Evolutionary conservation across 2,888 invertebrate genomes (phyloP).

Genomic region (Schrankia costaestrigalis): DNA sequence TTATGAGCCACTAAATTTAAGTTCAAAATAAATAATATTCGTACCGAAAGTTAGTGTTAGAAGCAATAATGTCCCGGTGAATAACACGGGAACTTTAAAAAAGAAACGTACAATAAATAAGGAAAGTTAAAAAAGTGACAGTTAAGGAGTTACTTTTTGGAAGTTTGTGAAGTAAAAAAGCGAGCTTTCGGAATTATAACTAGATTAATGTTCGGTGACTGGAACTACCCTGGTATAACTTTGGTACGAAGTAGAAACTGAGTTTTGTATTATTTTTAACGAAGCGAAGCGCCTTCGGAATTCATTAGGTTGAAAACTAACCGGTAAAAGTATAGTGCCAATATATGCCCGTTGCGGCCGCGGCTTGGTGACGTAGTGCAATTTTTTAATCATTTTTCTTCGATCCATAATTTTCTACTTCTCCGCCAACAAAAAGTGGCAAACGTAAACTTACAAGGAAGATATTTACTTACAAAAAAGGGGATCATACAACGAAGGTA

Average conservation of each 20-base stretch:
- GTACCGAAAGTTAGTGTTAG: constrained; percentile 27
- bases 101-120: constrained; percentile 43
- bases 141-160: constrained; percentile 47
- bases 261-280: constrained; percentile 75
- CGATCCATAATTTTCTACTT: constrained; percentile 8
- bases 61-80: constrained; percentile 36
- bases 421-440: constrained; percentile 5
- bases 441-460: too few relatives aligned
- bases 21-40: constrained; percentile 22
- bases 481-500: constrained; percentile 12
- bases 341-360: constrained; percentile 40
- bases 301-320: constrained; percentile 69
- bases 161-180: constrained; percentile 50
- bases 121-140: constrained; percentile 46
- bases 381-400: constrained; percentile 13
- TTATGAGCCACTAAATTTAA: constrained; percentile 21
- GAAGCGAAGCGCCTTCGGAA: constrained; percentile 66
- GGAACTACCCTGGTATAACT: constrained; percentile 65
- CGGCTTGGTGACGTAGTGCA: constrained; percentile 8
- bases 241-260: constrained; percentile 56
- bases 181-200: constrained; percentile 59
- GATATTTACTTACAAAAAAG: too few relatives aligned
- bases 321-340: constrained; percentile 48
- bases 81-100: constrained; percentile 39
- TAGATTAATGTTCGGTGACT: constrained; percentile 74